Conservation (phyloP, 2,888 invertebrate species). For the Strigamia maritima region DNA sequence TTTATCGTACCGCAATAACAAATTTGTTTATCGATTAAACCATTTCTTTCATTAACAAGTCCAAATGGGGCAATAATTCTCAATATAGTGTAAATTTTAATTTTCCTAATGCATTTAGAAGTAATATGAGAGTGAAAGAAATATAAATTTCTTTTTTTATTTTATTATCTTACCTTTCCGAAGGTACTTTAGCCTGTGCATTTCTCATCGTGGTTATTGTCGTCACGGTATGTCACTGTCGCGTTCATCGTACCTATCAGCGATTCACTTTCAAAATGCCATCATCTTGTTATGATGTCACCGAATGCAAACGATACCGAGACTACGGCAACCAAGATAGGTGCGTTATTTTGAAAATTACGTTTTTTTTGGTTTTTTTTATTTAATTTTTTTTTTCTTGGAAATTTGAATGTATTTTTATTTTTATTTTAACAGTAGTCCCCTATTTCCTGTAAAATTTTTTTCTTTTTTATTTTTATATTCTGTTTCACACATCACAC, state of each 20-base stretch:
- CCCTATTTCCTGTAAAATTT: neutral
- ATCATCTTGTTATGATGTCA: conserved; percentile 43
- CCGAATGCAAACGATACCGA: conserved; percentile 44
- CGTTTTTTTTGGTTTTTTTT: neutral
- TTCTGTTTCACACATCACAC: neutral
- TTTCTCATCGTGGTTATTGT: conserved; percentile 70
- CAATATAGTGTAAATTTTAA: conserved; percentile 19
- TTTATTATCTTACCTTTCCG: neutral
- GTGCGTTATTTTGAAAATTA: conserved; percentile 35
- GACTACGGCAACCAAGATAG: conserved; percentile 36
- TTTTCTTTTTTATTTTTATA: neutral
- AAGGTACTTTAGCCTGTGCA: conserved; percentile 65
- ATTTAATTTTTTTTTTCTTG: neutral
- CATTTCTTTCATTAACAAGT: conserved; percentile 21
- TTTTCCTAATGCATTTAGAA: conserved; percentile 21
- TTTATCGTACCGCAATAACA: neutral
- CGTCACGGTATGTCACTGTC: conserved; percentile 74
- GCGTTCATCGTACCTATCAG: conserved; percentile 69
- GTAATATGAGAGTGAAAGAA: neutral
- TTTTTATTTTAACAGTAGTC: neutral
- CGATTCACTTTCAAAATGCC: conserved; percentile 43
- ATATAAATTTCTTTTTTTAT: neutral
- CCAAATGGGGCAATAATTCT: conserved; percentile 12
- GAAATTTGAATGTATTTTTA: neutral
- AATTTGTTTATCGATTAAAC: conserved; percentile 25